These are phyloP conservation scores for Benitochromis conjunctus DNA, from an alignment of 2,113 vertebrate genomes.

Conservation along the genomic window DNA sequence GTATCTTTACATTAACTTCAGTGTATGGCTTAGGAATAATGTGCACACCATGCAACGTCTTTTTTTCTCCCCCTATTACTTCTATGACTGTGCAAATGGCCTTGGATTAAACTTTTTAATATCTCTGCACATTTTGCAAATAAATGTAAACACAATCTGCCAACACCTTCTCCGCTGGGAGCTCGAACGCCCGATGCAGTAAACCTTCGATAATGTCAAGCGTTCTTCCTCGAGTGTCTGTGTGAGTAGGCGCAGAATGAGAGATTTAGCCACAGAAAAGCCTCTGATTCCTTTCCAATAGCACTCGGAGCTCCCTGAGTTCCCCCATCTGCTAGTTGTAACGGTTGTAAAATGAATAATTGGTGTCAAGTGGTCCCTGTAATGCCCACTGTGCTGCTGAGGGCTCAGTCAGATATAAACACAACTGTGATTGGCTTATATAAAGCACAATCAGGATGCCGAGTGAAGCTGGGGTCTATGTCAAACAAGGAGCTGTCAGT, in stretches of 20 bases:
- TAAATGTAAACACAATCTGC: conserved; percentile 7
- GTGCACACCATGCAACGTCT: not conserved
- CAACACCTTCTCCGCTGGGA: not conserved
- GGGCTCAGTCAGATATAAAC: conserved; percentile 9
- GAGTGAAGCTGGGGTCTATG: not conserved
- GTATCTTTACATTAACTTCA: not conserved
- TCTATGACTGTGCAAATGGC: not conserved
- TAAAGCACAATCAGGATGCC: not conserved
- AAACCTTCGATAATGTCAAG: conserved; percentile 37
- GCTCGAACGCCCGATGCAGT: not conserved
- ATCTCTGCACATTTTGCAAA: not conserved
- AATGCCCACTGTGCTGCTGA: not conserved
- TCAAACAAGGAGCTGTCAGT: not conserved
- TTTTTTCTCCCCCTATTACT: not conserved
- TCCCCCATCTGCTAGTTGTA: conserved; percentile 35
- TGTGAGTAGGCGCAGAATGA: not conserved
- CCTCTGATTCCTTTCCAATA: conserved; percentile 47
- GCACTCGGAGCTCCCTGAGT: conserved; percentile 13
- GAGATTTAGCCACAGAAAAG: conserved; percentile 14
- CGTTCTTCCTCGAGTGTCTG: not conserved
- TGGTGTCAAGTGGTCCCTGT: conserved; percentile 25
- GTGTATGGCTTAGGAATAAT: not conserved
- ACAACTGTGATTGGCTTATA: not conserved
- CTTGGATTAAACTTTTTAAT: not conserved
- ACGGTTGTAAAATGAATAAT: conserved; percentile 48